phyloP scores from a whole-genome alignment of 2,113 vertebrate genomes.

The Lepus americanus region DNA sequence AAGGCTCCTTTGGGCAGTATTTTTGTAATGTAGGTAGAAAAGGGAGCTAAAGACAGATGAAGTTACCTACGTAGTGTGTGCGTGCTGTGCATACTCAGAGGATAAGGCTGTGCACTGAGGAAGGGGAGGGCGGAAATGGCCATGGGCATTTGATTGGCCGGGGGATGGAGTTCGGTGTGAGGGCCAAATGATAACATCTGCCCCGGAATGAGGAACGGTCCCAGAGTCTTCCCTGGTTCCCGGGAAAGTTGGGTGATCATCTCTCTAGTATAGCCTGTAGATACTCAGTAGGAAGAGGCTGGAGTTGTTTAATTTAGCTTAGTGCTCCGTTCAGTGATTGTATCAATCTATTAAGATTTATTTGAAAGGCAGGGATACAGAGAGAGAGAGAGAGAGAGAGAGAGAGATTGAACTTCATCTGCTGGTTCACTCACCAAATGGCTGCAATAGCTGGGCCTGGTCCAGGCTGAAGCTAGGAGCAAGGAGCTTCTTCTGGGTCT shows the following conservation, averaged over 20 bases:
- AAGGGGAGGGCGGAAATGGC: neutral
- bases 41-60: neutral
- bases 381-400: too few relatives aligned
- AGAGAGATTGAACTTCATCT: too few relatives aligned
- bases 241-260: neutral
- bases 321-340: neutral
- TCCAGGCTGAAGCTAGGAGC: too few relatives aligned
- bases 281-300: neutral
- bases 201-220: neutral
- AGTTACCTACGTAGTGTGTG: neutral
- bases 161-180: slow-evolving; percentile 67
- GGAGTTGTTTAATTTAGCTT: neutral
- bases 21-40: slow-evolving; percentile 29
- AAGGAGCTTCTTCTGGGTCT: too few relatives aligned
- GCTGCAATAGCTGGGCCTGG: too few relatives aligned
- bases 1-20: too few relatives aligned
- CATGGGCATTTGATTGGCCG: neutral
- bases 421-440: too few relatives aligned
- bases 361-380: too few relatives aligned
- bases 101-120: neutral
- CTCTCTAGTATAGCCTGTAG: neutral
- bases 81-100: neutral
- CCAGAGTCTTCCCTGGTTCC: neutral
- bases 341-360: neutral
- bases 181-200: slow-evolving; percentile 55